phyloP scores from a whole-genome alignment of 2,113 vertebrate genomes.

The Equus quagga region DNA sequence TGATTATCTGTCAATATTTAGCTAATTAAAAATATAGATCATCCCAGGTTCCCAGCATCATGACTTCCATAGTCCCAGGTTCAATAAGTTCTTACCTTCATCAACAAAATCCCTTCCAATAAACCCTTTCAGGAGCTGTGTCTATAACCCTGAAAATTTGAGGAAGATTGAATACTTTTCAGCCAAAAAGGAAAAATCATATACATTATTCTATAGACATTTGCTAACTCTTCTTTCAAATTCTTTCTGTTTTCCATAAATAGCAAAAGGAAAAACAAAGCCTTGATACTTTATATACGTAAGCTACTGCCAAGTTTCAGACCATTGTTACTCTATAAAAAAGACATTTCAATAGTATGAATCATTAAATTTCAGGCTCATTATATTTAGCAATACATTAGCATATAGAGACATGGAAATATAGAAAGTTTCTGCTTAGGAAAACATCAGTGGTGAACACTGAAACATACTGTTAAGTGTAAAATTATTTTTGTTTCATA shows the following conservation, averaged over 20 bases:
- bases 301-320: not conserved
- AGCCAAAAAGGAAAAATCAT: not conserved
- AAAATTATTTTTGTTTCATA: constrained; percentile 50
- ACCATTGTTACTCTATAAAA: not conserved
- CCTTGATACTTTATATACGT: not conserved
- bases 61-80: not conserved
- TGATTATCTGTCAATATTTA: not conserved
- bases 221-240: not conserved
- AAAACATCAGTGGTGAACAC: not conserved
- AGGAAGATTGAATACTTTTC: not conserved
- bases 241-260: not conserved
- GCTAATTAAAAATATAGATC: not conserved
- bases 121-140: not conserved
- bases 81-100: not conserved
- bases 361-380: not conserved
- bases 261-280: not conserved
- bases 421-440: not conserved
- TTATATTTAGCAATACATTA: not conserved
- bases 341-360: not conserved
- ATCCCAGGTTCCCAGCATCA: not conserved
- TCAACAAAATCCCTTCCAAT: not conserved
- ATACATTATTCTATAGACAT: not conserved
- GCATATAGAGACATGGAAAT: not conserved
- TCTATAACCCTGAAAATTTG: not conserved
- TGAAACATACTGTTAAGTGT: not conserved